Base-by-base conservation (phyloP, 2,797 vertebrate genomes). In the Tokudaia tokunoshimensis region DNA sequence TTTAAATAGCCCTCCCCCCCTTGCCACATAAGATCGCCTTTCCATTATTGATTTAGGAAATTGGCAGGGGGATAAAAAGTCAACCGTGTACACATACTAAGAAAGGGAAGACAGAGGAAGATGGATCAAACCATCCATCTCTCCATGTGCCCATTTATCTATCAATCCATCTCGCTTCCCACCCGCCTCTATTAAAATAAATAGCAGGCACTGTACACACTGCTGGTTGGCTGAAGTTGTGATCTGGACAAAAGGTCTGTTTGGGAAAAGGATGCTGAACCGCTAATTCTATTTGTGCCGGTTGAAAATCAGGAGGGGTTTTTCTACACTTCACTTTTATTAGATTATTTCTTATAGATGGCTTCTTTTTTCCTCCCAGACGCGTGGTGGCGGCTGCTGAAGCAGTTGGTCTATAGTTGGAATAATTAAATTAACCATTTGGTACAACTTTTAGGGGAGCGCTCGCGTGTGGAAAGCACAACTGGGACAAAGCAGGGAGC, bases 361-460 rank as follows among this genome's bases (percentile, higher is more conserved):
- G 99, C 98, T 98, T 99, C 99, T 99, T 99, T 99, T 98, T 98
- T 98, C 98, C 99, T 98, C 98, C 98, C 99, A 99, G 99, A 99
- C 99, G 99, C 99, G 99, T 99, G 99, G 99, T 99, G 99, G 99
- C 99, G 99, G 99, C 99, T 98, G 99, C 99, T 98, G 99, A 98
- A 99, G 99, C 99, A 99, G 99, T 99, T 99, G 99, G 99, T 99
- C 99, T 99, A 99, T 99, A 99, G 99, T 99, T 99, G 98, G 98
- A 99, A 98, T 99, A 99, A 99, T 99, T 99, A 98, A 99, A 99
- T 99, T 99, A 99, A 99, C 99, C 99, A 99, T 99, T 99, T 99
- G 99, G 98, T 99, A 99, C 99, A 99, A 99, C 99, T 99, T 99
- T 99, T 98, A 98, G 99, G 98, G 99, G 99, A 99, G 97, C 93